Conservation (phyloP, 2,113 vertebrate genomes). For the Ictidomys tridecemlineatus region DNA sequence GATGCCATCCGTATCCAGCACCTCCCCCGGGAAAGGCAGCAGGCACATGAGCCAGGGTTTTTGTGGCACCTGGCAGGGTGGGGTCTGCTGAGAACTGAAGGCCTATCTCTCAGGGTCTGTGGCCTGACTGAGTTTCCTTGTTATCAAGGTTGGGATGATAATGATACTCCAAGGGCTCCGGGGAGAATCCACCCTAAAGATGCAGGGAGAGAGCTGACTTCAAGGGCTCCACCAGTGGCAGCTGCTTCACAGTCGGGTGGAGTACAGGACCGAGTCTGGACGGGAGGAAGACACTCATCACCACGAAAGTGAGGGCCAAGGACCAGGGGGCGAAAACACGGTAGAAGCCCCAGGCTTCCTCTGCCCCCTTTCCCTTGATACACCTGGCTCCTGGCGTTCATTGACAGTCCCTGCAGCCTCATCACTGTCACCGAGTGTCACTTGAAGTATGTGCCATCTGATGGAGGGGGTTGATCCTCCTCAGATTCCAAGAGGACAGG, state of each 20-base stretch:
- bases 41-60: not conserved
- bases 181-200: not conserved
- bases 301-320: not conserved
- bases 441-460: conserved; percentile 81
- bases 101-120: not conserved
- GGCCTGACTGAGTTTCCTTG: not conserved
- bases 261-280: not conserved
- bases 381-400: not conserved
- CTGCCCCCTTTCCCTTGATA: not conserved
- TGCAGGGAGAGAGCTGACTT: not conserved
- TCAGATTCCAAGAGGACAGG: conserved; percentile 84
- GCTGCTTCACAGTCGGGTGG: not conserved
- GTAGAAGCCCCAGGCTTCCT: not conserved
- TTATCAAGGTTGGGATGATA: not conserved
- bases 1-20: not conserved
- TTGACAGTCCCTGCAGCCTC: not conserved
- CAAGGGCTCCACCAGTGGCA: not conserved
- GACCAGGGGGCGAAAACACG: not conserved
- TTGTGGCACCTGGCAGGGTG: not conserved
- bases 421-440: not conserved
- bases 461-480: conserved; percentile 82
- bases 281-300: not conserved
- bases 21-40: not conserved
- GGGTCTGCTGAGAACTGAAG: not conserved
- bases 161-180: not conserved